Evolutionary conservation across 92 coral and sea anemone species (phyloP), one percentile per base, ranked within the genome.

Genomic region (Scolanthus callimorphus): DNA sequence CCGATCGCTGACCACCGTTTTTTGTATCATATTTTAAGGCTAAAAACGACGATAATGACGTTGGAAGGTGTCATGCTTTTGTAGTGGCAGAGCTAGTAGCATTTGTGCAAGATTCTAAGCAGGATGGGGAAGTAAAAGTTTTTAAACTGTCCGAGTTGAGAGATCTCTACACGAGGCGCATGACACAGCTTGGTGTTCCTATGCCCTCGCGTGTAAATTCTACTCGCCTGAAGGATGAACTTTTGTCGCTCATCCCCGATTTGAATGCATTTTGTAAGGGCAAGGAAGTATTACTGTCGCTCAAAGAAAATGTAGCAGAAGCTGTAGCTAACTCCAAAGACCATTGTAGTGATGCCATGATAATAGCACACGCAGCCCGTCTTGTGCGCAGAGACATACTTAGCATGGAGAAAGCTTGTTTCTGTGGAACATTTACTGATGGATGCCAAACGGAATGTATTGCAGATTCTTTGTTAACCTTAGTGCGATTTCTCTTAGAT

Each of bases 281-380:
- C 12, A 48, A 51, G 24, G 72, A 65, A 37, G 73, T 67, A 28
- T 61, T 72, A 15, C 49, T 80, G 17, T 65, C 61, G 22, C 73
- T 65, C 49, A 51, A 54, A 11, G 27, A 60, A 10, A 71, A 80
- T 43, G 38, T 80, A 51, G 87, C 66, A 19, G 39, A 31, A 27
- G 74, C 76, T 38, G 31, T 28, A 53, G 81, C 65, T 45, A 25
- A 56, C 21, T 62, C 64, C 45, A 63, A 52, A 22, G 48, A 41
- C 51, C 73, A 73, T 20, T 74, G 71, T 28, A 62, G 34, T 13
- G 74, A 79, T 39, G 68, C 74, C 46, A 71, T 70, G 20, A 52
- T 70, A 53, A 57, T 62, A 19, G 44, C 80, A 23, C 72, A 64
- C 34, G 66, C 81, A 49, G 86, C 86, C 31, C 49, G 51, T 20